phyloP scores from a whole-genome alignment of 2,888 invertebrate genomes.

The Rhagophthalmus giganteus region DNA sequence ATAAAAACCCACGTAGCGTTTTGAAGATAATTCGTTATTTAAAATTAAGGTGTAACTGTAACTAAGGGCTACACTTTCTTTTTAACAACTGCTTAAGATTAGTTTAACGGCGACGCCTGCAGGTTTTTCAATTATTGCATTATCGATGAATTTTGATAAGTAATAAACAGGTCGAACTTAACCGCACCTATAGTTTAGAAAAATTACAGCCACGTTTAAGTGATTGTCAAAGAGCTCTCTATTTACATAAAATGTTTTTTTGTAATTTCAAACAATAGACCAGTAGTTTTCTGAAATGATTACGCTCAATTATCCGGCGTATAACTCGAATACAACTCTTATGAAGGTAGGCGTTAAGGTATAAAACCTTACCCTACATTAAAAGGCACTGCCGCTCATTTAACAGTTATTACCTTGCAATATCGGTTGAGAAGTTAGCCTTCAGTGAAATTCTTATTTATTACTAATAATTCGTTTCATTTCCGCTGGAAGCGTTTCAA shows the following conservation, averaged over 20 bases:
- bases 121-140: no score
- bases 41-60: slow-evolving; percentile 24
- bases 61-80: slow-evolving; percentile 1
- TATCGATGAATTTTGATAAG: no score
- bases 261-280: no score
- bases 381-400: not conserved
- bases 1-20: slow-evolving; percentile 37
- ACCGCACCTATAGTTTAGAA: no score
- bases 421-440: not conserved
- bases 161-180: no score
- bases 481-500: not conserved
- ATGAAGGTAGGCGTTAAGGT: not conserved
- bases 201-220: no score
- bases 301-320: not conserved
- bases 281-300: no score
- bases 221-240: no score
- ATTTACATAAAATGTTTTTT: no score
- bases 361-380: not conserved
- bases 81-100: not conserved
- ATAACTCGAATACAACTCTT: not conserved
- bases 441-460: not conserved
- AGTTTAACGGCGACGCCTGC: not conserved
- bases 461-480: not conserved
- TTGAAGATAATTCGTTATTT: slow-evolving; percentile 24
- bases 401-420: not conserved